Evolutionary conservation across 2,888 invertebrate genomes (phyloP), one percentile per base, ranked within the genome.

Genomic region (Rosalia funebris): DNA sequence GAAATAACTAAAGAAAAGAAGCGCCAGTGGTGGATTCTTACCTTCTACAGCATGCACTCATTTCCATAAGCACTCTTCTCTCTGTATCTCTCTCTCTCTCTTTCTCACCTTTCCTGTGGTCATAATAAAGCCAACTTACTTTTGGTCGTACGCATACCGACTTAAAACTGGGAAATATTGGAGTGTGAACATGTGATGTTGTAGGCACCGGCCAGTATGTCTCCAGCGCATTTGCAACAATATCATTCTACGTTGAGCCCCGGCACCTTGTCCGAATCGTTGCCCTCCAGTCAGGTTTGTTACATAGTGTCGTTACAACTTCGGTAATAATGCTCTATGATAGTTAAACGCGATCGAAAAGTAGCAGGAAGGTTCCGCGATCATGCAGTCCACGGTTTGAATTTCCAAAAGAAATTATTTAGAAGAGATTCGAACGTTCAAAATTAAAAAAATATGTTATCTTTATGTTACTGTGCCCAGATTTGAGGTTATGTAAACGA

Each of bases 131-230:
- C 69, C 71, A 69, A 69, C 71, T 60, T 25, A 25, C 5, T 34
- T 55, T 59, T 45, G 54, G 37, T 45, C 48, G 41, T 14, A 31
- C 34, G 34, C 32, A 47, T 39, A 12, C 25, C 42, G 42, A 53
- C 14, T 14, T 31, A 16, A 20, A 34, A 34, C 25, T 52, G 32
- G 56, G 56, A 63, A 45, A 34, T 55, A 41, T 58, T 56, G 61
- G 66, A 63, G 61, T 67, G 65, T 67, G 66, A 66, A 63, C 55
- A 56, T 77, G 74, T 79, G 75, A 79, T 79, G 78, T 82, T 83
- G 77, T 86, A 95, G 92, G 95, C 95, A 80, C 95, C 95, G 75
- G 93, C 95, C 82, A 91, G 92, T 80, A 93, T 93, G 91, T 93
- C 93, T 68, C 92, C 93, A 72, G 92, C 93, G 81, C 93, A 91